Evolutionary conservation across 37 sponge, comb jelly and placozoan genomes (phyloP).

Genomic region (Hormiphora californensis): DNA sequence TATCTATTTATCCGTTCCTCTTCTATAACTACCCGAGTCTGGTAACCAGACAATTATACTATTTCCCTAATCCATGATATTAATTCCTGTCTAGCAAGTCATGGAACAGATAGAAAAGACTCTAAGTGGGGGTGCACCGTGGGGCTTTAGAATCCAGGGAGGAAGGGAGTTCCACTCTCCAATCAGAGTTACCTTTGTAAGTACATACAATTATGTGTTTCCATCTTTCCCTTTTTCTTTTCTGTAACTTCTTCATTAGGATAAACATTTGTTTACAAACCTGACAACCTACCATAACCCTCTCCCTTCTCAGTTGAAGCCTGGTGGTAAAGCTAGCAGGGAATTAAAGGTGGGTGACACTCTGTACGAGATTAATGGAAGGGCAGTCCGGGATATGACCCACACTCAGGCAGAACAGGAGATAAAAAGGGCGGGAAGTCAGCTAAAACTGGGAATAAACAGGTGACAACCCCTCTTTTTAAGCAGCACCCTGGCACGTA

Average conservation of each 20-base stretch:
- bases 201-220: constrained; percentile 8
- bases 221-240: no score
- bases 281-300: no score
- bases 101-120: constrained; percentile 55
- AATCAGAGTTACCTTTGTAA: constrained; percentile 71
- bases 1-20: background rate
- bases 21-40: no score
- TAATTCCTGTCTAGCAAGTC: background rate
- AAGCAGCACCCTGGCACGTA: no score
- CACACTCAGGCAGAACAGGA: constrained; percentile 42
- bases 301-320: background rate
- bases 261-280: background rate
- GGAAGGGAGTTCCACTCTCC: constrained; percentile 82
- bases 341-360: background rate
- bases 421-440: background rate
- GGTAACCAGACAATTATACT: no score
- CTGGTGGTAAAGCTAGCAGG: background rate
- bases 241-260: background rate
- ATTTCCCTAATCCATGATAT: no score
- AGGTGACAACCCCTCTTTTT: no score
- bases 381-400: background rate
- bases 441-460: background rate
- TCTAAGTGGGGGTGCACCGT: constrained; percentile 83
- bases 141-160: constrained; percentile 86
- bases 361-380: background rate